phyloP scores from a whole-genome alignment of 1,140 invertebrate species.

The Drosophila parabipectinata region DNA sequence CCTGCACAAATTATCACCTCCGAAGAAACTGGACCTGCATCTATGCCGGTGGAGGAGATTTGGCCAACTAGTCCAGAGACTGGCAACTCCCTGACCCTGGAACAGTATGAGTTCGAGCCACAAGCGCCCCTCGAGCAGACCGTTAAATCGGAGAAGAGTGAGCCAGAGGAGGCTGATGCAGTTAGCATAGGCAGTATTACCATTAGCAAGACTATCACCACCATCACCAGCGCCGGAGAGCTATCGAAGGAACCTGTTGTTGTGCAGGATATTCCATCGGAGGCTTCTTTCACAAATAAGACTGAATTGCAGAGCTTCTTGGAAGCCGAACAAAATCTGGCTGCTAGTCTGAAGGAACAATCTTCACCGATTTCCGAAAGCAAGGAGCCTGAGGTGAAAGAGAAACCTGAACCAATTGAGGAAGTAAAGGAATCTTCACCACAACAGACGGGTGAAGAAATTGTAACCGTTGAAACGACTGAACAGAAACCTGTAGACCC shows the following conservation, averaged over 20 bases:
- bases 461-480: conserved; percentile 1
- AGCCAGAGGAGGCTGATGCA: conserved; percentile 20
- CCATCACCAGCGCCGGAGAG: conserved; percentile 23
- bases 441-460: not conserved
- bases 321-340: conserved; percentile 35
- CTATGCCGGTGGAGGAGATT: conserved; percentile 66
- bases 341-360: conserved; percentile 27
- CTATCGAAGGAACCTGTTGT: not conserved
- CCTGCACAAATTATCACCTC: conserved; percentile 10
- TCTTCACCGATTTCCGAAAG: not conserved
- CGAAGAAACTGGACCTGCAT: conserved; percentile 20
- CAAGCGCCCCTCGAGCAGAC: conserved; percentile 27
- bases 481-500: conserved; percentile 9
- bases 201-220: conserved; percentile 46
- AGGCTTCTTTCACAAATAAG: conserved; percentile 26
- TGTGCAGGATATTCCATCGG: not conserved
- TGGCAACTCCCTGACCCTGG: conserved; percentile 68
- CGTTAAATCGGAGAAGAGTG: conserved; percentile 17
- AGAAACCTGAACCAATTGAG: not conserved
- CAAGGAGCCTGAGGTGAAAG: conserved; percentile 1
- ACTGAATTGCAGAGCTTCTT: conserved; percentile 53
- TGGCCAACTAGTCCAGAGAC: conserved; percentile 79
- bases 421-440: not conserved
- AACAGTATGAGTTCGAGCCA: conserved; percentile 70
- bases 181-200: conserved; percentile 45